Evolutionary conservation across 2,113 vertebrate species (phyloP).

Genomic region (Scortum barcoo): DNA sequence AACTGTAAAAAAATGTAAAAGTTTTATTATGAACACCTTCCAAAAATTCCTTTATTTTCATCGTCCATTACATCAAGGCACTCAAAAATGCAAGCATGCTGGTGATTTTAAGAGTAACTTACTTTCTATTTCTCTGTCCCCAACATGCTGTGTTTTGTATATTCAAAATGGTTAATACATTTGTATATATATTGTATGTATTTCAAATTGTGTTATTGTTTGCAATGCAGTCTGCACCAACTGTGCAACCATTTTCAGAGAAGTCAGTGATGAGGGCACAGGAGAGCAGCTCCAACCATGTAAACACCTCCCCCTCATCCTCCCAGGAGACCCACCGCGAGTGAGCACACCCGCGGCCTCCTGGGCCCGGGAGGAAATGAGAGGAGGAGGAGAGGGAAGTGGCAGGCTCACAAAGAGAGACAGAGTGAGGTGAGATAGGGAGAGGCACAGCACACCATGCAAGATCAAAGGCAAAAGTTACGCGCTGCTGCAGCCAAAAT

Average conservation of each 20-base stretch:
- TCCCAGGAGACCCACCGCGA: conserved; percentile 64
- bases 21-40: not conserved
- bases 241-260: conserved; percentile 58
- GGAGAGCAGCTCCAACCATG: conserved; percentile 76
- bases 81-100: not conserved
- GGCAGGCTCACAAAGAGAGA: conserved; percentile 68
- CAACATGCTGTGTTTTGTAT: not conserved
- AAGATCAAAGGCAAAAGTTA: conserved; percentile 75
- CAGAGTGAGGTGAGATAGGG: conserved; percentile 71
- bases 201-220: conserved; percentile 30
- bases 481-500: conserved; percentile 65
- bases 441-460: conserved; percentile 60
- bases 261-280: conserved; percentile 75
- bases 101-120: not conserved
- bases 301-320: conserved; percentile 83
- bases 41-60: not conserved
- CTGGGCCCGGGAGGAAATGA: conserved; percentile 82
- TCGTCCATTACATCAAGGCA: not conserved
- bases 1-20: no score
- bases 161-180: not conserved
- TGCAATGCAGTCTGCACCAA: conserved; percentile 8
- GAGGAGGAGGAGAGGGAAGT: conserved; percentile 68
- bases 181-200: no score
- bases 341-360: conserved; percentile 74
- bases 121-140: not conserved